Conservation (phyloP, 2,888 invertebrate species). For the Parasteatoda lunata region DNA sequence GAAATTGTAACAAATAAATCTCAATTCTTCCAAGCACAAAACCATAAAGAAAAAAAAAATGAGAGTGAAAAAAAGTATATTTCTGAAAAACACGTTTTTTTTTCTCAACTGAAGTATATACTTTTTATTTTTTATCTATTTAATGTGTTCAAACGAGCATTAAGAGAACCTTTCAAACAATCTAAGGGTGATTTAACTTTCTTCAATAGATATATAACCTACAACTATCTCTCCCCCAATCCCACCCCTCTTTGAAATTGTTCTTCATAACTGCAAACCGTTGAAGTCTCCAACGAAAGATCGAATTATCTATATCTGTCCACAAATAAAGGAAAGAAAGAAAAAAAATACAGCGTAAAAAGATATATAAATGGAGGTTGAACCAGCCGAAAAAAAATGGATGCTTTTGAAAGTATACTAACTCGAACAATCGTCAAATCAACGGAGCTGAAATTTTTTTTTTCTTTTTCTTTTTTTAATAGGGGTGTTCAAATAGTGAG, state of each 20-base stretch:
- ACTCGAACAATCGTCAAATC: slow-evolving; percentile 67
- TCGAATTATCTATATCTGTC: slow-evolving; percentile 65
- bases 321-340: slow-evolving; percentile 48
- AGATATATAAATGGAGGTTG: slow-evolving; percentile 23
- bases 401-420: slow-evolving; percentile 46
- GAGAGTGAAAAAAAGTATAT: background rate
- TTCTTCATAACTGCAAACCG: slow-evolving; percentile 44
- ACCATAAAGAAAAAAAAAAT: background rate
- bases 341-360: slow-evolving; percentile 13
- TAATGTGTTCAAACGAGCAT: slow-evolving; percentile 62
- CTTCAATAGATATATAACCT: slow-evolving; percentile 48
- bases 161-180: slow-evolving; percentile 55
- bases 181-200: slow-evolving; percentile 65
- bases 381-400: slow-evolving; percentile 13
- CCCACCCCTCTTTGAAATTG: slow-evolving; percentile 13
- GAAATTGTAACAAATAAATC: background rate
- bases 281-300: slow-evolving; percentile 32
- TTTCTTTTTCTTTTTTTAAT: background rate
- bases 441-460: slow-evolving; percentile 61
- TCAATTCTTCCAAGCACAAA: background rate
- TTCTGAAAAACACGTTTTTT: slow-evolving; percentile 3
- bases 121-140: slow-evolving; percentile 40
- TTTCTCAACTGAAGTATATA: background rate
- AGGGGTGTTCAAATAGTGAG: slow-evolving; percentile 6
- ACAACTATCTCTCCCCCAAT: slow-evolving; percentile 25